Evolutionary conservation across 2,888 invertebrate species (phyloP).

Genomic region (Galeruca laticollis): DNA sequence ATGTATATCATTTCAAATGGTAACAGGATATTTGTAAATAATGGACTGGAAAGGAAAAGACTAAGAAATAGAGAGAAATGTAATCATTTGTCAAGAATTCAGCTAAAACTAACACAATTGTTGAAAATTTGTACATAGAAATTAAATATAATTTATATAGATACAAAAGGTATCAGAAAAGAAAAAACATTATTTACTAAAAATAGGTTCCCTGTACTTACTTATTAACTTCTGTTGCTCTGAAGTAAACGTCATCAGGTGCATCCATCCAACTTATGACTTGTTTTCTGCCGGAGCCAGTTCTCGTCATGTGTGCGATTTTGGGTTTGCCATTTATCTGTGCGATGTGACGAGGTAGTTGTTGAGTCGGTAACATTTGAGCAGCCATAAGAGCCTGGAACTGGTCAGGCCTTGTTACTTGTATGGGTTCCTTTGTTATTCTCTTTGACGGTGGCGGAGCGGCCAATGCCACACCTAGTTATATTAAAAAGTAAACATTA

Average conservation of each 20-base stretch:
- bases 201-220: too few relatives aligned
- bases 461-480: slow-evolving; percentile 61
- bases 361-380: slow-evolving; percentile 67
- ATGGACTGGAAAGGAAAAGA: too few relatives aligned
- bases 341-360: slow-evolving; percentile 76
- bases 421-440: slow-evolving; percentile 81
- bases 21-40: too few relatives aligned
- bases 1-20: too few relatives aligned
- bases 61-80: too few relatives aligned
- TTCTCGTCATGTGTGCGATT: slow-evolving; percentile 82
- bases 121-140: too few relatives aligned
- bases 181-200: too few relatives aligned
- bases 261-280: slow-evolving; percentile 99
- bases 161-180: too few relatives aligned
- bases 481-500: slow-evolving; percentile 12
- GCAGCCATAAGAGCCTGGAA: slow-evolving; percentile 79
- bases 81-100: too few relatives aligned
- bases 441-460: slow-evolving; percentile 83
- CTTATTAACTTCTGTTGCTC: slow-evolving; percentile 92
- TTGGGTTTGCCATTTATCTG: slow-evolving; percentile 88
- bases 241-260: slow-evolving; percentile 96
- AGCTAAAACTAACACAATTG: too few relatives aligned
- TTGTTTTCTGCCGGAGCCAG: slow-evolving; percentile 84
- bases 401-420: slow-evolving; percentile 75
- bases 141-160: too few relatives aligned